A percentile compares a stretch with the other conserved stretches of the same genome.
Conservation (phyloP, 2,797 vertebrate species). For the Onychomys arenicola region DNA sequence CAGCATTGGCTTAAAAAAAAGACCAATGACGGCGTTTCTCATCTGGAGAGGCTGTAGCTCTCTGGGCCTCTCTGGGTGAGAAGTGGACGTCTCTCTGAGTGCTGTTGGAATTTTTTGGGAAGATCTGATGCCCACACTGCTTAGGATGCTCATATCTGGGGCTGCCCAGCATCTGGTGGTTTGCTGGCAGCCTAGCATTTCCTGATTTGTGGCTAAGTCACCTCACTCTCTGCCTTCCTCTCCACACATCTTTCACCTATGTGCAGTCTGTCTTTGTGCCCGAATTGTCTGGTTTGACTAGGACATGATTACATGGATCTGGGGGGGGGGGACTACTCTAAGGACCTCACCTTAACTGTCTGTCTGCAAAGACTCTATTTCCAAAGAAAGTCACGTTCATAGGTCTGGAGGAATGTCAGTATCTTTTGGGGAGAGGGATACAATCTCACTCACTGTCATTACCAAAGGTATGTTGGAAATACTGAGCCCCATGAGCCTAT, state of each 20-base stretch:
- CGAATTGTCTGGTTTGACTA: neutral
- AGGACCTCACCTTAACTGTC: neutral
- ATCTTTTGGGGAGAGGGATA: neutral
- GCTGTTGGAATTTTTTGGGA: neutral
- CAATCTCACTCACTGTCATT: neutral
- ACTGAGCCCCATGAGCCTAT: neutral
- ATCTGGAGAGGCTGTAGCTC: neutral
- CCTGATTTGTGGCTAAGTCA: neutral
- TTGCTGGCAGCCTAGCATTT: neutral
- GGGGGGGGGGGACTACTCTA: neutral
- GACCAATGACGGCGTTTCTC: neutral
- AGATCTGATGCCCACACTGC: accelerated
- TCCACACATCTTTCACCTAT: neutral
- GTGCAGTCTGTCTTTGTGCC: neutral
- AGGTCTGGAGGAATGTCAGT: neutral
- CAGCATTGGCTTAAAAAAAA: neutral
- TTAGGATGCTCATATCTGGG: neutral
- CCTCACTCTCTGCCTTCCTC: neutral
- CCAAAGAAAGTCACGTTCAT: neutral
- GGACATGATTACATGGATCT: neutral
- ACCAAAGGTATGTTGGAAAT: neutral
- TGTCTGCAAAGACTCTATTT: neutral
- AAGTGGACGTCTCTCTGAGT: neutral
- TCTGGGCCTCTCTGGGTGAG: neutral
- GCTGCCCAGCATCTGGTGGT: neutral